phyloP scores from a whole-genome alignment of 2,888 invertebrate species.

The Teinopalpus imperialis region DNA sequence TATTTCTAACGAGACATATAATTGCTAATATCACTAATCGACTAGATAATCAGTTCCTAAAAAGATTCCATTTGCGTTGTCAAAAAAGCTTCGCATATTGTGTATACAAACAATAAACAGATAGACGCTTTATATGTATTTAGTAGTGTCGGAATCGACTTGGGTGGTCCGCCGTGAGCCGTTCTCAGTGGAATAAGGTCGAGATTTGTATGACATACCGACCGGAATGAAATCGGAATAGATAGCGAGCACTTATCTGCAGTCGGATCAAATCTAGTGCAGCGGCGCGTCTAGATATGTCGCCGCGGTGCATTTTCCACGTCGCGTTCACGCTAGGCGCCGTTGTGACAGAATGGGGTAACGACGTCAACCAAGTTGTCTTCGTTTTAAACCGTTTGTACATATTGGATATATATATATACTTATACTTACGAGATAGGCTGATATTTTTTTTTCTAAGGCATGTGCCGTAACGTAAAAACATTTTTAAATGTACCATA shows the following conservation, averaged over 20 bases:
- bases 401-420: no score
- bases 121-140: constrained; percentile 59
- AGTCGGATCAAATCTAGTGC: constrained; percentile 72
- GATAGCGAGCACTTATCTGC: constrained; percentile 70
- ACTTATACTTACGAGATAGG: no score
- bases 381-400: neutral
- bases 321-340: constrained; percentile 41
- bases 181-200: constrained; percentile 57
- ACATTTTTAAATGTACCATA: no score
- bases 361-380: constrained; percentile 17
- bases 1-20: no score
- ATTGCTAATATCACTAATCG: constrained; percentile 48
- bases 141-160: constrained; percentile 72
- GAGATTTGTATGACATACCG: constrained; percentile 73
- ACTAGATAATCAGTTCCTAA: constrained; percentile 56
- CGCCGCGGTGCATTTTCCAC: constrained; percentile 53
- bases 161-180: constrained; percentile 45
- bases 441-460: no score
- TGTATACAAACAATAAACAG: constrained; percentile 62
- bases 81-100: constrained; percentile 45
- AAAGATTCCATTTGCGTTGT: constrained; percentile 57
- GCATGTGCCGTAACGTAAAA: no score
- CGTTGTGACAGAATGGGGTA: constrained; percentile 32
- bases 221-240: constrained; percentile 71
- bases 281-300: constrained; percentile 64